Evolutionary conservation across 1,140 invertebrate species (phyloP).

Genomic region (Scylla paramamosain): DNA sequence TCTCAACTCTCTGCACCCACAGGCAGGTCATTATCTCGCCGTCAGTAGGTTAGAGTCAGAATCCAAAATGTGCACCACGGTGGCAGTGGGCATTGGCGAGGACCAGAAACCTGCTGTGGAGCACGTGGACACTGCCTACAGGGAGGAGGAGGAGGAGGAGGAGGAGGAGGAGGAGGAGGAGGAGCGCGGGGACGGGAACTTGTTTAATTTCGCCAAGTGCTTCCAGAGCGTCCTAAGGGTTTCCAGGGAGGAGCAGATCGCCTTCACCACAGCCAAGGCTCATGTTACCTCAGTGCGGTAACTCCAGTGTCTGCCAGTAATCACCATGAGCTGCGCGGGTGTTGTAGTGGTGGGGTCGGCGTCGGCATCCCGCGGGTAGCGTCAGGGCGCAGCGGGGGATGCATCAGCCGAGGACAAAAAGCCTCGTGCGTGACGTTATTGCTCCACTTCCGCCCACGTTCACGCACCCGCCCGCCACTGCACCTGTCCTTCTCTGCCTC

Average conservation of each 20-base stretch:
- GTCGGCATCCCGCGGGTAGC: neutral
- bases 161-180: neutral
- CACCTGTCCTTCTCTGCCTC: neutral
- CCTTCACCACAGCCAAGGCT: too few relatives aligned
- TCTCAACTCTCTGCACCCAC: neutral
- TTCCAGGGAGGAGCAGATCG: too few relatives aligned
- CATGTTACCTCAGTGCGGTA: too few relatives aligned
- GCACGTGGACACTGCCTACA: neutral
- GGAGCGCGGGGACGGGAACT: too few relatives aligned
- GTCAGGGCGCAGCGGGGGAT: neutral
- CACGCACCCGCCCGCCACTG: conserved; percentile 11
- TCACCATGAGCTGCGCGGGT: neutral
- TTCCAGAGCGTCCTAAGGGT: too few relatives aligned
- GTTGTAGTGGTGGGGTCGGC: neutral
- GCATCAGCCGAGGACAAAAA: conserved; percentile 31
- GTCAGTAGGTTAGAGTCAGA: neutral
- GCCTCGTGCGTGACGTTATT: conserved; percentile 46
- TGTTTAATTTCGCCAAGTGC: too few relatives aligned
- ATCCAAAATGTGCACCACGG: neutral
- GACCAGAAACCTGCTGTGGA: neutral
- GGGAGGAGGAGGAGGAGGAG: neutral
- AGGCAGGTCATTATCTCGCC: neutral
- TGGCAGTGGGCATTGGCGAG: neutral
- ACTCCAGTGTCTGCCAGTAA: neutral
- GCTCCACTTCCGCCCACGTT: conserved; percentile 34